A percentile compares a stretch with the other conserved stretches of the same genome.
These are phyloP conservation scores for Deroptyus accipitrinus DNA, from an alignment of 2,113 vertebrate genomes.

Conservation along the genomic window DNA sequence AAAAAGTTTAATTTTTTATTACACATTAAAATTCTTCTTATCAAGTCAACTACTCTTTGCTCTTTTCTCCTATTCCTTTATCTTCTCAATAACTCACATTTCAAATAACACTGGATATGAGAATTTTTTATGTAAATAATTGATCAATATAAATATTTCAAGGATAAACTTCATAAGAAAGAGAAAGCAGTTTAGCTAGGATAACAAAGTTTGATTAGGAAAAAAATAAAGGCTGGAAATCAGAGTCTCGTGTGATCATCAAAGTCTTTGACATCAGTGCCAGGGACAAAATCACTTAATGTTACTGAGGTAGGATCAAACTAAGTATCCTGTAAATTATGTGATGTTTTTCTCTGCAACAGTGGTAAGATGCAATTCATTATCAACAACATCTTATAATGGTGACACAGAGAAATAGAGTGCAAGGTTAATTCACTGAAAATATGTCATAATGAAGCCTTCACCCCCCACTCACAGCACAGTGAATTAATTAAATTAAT, in stretches of 20 bases:
- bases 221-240: neutral
- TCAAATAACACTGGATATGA: neutral
- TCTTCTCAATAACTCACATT: neutral
- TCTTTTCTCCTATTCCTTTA: neutral
- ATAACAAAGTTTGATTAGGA: neutral
- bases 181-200: neutral
- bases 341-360: neutral
- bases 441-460: neutral
- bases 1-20: neutral
- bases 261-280: neutral
- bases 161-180: neutral
- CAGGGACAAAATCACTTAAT: neutral
- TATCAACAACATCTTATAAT: neutral
- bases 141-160: neutral
- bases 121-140: neutral
- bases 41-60: neutral
- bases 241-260: neutral
- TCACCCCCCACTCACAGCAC: neutral
- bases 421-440: neutral
- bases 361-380: neutral
- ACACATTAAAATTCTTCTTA: neutral
- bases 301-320: neutral
- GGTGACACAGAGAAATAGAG: neutral
- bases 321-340: neutral
- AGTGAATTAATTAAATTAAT: neutral